phyloP scores from a whole-genome alignment of 2,888 invertebrate species.

The Hoplodrina ambigua region DNA sequence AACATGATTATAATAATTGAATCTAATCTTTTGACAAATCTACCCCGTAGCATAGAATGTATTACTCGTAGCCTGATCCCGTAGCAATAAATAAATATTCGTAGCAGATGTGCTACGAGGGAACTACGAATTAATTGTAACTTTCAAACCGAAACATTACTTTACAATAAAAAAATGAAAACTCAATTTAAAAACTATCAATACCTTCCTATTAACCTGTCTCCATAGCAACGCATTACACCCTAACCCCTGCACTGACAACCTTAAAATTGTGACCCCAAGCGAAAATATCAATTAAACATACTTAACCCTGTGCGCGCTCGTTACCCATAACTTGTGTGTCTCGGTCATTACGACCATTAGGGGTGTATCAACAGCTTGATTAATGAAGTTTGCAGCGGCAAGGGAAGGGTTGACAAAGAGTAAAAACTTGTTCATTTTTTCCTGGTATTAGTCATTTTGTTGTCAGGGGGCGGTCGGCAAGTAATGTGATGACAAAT shows the following conservation, averaged over 20 bases:
- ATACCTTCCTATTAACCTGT: constrained; percentile 24
- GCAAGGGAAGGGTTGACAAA: constrained; percentile 60
- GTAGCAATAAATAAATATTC: constrained; percentile 15
- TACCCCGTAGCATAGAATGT: not conserved
- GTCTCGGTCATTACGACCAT: constrained; percentile 62
- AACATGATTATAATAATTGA: no score
- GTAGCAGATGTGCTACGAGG: constrained; percentile 3
- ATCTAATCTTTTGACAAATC: not conserved
- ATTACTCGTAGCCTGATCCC: not conserved
- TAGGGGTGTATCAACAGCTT: constrained; percentile 62
- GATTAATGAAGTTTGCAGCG: constrained; percentile 62
- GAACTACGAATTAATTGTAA: not conserved
- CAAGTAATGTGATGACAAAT: constrained; percentile 53
- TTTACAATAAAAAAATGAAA: not conserved
- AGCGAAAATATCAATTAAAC: constrained; percentile 64
- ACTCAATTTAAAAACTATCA: not conserved
- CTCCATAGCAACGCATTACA: constrained; percentile 20
- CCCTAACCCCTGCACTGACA: constrained; percentile 45
- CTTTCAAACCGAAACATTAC: no score
- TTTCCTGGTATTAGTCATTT: constrained; percentile 49
- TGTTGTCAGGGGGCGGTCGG: constrained; percentile 44
- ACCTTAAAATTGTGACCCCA: constrained; percentile 57
- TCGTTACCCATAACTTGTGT: constrained; percentile 48
- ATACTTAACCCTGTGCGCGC: constrained; percentile 53
- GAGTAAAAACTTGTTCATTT: constrained; percentile 52